Evolutionary conservation across 1,140 invertebrate species (phyloP), one percentile per base, ranked within the genome.

Genomic region (Drosophila tsacasi): DNA sequence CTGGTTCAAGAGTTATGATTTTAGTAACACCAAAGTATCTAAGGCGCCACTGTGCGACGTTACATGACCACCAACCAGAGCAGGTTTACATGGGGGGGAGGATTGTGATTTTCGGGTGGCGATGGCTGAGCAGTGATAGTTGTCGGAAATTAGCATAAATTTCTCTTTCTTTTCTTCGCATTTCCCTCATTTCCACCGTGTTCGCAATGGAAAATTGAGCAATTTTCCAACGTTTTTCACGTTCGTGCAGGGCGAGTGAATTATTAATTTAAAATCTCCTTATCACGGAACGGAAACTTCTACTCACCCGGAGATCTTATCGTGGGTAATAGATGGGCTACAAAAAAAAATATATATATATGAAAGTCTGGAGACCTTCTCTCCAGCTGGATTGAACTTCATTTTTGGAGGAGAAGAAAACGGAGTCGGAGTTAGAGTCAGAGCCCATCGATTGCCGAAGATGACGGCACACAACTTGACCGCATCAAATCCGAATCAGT

Each of bases 151-250:
- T 90, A 90, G 81, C 85, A 90, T 90, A 90, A 82, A 85, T 90
- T 90, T 90, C 79, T 90, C 71, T 84, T 78, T 81, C 61, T 58
- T 65, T 77, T 61, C 58, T 50, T 65, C 8, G 44, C 58, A 17
- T 59, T 39, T 73, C 37, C 35, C 50, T 23, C 15, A 23, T 69
- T 73, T 57, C 52, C 52, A 67, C 65, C 61, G 58, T 64, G 76
- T 79, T 87, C 67, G 61, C 85, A 32, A 90, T 69, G 79, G 85
- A 85, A 90, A 90, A 90, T 90, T 90, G 85, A 90, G 85, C 85
- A 85, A 90, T 90, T 90, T 90, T 90, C 85, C 78, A 66, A 79
- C 81, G 71, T 73, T 89, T 89, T 90, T 54, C 77, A 49, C 55
- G 61, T 61, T 61, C 44, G 44, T 64, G 75, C 64, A 37, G 59